Evolutionary conservation across 2,888 invertebrate species (phyloP).

Genomic region (Drosophila meridionalis): DNA sequence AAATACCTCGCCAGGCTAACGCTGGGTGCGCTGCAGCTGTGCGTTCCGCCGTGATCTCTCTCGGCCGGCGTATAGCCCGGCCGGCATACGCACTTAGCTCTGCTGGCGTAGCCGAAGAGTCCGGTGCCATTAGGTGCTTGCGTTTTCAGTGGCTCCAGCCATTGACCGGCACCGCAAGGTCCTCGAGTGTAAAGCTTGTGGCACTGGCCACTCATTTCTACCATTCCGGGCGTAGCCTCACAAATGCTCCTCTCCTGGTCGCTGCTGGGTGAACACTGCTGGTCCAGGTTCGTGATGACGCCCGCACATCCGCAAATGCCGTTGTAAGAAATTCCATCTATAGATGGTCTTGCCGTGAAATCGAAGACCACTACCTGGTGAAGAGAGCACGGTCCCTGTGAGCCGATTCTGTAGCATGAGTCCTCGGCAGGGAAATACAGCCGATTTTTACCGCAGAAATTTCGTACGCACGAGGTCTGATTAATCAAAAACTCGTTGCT

Average conservation of each 20-base stretch:
- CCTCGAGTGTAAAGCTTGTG: conserved; percentile 91
- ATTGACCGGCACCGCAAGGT: conserved; percentile 90
- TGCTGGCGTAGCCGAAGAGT: conserved; percentile 64
- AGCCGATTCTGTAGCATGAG: conserved; percentile 92
- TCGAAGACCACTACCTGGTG: conserved; percentile 93
- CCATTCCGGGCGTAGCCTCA: conserved; percentile 87
- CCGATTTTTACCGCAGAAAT: conserved; percentile 91
- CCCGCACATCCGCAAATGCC: conserved; percentile 91
- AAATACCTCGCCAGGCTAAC: conserved; percentile 89
- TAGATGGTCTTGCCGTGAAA: conserved; percentile 90
- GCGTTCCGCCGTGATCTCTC: conserved; percentile 60
- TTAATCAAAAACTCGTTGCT: conserved; percentile 89
- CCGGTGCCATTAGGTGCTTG: conserved; percentile 57
- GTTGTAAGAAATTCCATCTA: conserved; percentile 93
- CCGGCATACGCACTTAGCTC: conserved; percentile 89
- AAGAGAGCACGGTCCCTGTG: conserved; percentile 90
- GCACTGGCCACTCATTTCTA: conserved; percentile 89
- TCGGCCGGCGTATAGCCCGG: conserved; percentile 87
- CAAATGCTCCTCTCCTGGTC: conserved; percentile 85
- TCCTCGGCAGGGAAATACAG: conserved; percentile 91
- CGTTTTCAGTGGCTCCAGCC: conserved; percentile 87
- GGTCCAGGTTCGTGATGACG: conserved; percentile 84
- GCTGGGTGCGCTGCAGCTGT: conserved; percentile 88
- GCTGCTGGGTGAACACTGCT: conserved; percentile 74
- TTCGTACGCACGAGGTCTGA: conserved; percentile 88